These are phyloP conservation scores for Dolichallabes microphthalmus DNA, from an alignment of 2,113 vertebrate species.

Conservation along the genomic window DNA sequence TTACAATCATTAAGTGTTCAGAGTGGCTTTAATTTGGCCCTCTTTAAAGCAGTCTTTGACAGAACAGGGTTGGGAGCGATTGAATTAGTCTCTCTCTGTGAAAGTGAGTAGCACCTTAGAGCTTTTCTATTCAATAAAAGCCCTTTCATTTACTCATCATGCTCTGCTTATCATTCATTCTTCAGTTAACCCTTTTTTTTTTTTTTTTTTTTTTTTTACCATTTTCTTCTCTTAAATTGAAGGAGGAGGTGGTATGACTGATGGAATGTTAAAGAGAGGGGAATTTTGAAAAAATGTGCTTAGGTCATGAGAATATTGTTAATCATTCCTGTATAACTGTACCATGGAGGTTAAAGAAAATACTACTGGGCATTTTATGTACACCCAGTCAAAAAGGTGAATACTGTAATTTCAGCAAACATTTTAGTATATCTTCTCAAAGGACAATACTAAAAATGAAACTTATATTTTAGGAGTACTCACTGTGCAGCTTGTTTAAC, in stretches of 20 bases:
- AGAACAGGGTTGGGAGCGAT: constrained; percentile 56
- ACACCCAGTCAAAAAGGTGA: too few species aligned
- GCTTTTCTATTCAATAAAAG: constrained; percentile 67
- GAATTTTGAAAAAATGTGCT: neutral
- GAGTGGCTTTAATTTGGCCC: constrained; percentile 64
- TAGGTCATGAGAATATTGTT: constrained; percentile 7
- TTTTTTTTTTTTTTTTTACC: neutral
- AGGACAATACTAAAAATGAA: too few species aligned
- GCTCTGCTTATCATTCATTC: constrained; percentile 34
- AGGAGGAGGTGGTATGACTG: neutral
- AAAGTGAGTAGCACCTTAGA: constrained; percentile 65
- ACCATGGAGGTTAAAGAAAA: neutral
- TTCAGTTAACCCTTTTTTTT: constrained; percentile 21
- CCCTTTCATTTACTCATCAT: constrained; percentile 27
- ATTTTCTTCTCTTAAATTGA: constrained; percentile 3
- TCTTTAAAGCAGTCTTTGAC: constrained; percentile 60
- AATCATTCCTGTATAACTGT: constrained; percentile 9
- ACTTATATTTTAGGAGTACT: too few species aligned
- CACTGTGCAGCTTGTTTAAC: too few species aligned
- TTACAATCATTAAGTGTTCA: constrained; percentile 68
- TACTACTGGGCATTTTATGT: neutral
- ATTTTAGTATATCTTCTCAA: too few species aligned
- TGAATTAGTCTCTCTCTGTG: constrained; percentile 65
- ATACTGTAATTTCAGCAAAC: too few species aligned
- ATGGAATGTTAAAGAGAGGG: neutral